Evolutionary conservation across 1,140 invertebrate genomes (phyloP).

Genomic region (Cepaea nemoralis): DNA sequence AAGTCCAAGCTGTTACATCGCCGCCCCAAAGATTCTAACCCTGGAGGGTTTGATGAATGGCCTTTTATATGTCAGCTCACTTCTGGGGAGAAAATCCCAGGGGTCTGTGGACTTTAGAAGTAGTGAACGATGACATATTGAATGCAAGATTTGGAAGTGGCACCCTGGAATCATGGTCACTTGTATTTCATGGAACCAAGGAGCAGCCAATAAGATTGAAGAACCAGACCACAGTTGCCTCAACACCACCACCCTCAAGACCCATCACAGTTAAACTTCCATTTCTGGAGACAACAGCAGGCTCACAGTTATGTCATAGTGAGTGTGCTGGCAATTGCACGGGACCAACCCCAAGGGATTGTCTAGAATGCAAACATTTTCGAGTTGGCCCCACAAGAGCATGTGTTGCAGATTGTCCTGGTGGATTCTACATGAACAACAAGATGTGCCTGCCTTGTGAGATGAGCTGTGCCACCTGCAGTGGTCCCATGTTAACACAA

Average conservation of each 20-base stretch:
- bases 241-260: not conserved
- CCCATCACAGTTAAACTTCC: not conserved
- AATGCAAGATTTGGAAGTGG: constrained; percentile 16
- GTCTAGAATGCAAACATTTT: constrained; percentile 56
- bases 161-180: constrained; percentile 78
- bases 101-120: constrained; percentile 58
- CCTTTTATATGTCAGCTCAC: constrained; percentile 92
- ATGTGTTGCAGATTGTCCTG: constrained; percentile 48
- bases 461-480: constrained; percentile 85
- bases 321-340: constrained; percentile 54
- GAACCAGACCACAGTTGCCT: constrained; percentile 25
- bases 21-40: constrained; percentile 52
- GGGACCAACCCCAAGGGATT: constrained; percentile 51
- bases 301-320: constrained; percentile 45
- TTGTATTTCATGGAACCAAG: constrained; percentile 90
- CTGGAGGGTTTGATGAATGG: constrained; percentile 58
- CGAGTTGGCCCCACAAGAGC: constrained; percentile 40
- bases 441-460: constrained; percentile 84
- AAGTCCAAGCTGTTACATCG: constrained; percentile 48
- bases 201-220: constrained; percentile 67
- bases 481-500: constrained; percentile 81
- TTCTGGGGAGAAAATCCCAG: constrained; percentile 62
- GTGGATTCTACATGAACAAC: constrained; percentile 39
- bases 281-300: not conserved
- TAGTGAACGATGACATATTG: constrained; percentile 44